Evolutionary conservation across 2,113 vertebrate genomes (phyloP), one percentile per base, ranked within the genome.

Genomic region (Todiramphus chloris): DNA sequence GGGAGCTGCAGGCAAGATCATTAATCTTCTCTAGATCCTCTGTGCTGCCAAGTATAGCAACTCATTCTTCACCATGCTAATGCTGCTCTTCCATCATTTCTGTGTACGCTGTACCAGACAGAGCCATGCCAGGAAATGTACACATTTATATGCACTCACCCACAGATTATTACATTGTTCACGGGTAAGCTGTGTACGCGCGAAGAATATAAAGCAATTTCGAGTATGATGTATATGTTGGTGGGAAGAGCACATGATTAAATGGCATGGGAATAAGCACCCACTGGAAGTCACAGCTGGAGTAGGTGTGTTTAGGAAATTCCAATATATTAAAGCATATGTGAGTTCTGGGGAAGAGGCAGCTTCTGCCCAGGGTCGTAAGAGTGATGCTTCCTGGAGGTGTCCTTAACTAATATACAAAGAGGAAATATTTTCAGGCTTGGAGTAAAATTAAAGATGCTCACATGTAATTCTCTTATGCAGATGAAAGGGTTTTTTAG

Each of bases 11-110:
- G 95, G 94, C 93, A 37, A 48, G 89, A 94, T 94, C 95, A 97
- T 98, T 89, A 97, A 96, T 98, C 96, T 94, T 79, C 88, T 94
- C 89, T 89, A 92, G 70, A 93, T 96, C 89, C 94, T 93, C 79
- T 55, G 83, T 46, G 94, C 93, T 97, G 96, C 98, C 97, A 97
- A 93, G 92, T 93, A 72, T 63, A 96, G 96, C 97, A 97, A 87
- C 96, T 98, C 97, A 95, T 96, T 97, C 89, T 91, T 97, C 95
- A 95, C 82, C 33, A 90, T 6, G 30, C 77, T 97, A 92, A 92
- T 68, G 87, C 79, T 83, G 79, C 77, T 96, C 95, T 59, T 97
- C 92, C 87, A 95, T 96, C 89, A 94, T 37, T 39, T 5, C 79
- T 90, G 90, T 63, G 79, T 85, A 55, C 3, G 68, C 83, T 91